Percentiles rank a stretch among this genome's conserved stretches.
Evolutionary conservation across 2,797 vertebrate genomes (phyloP).

Genomic region (Spheniscus humboldti): DNA sequence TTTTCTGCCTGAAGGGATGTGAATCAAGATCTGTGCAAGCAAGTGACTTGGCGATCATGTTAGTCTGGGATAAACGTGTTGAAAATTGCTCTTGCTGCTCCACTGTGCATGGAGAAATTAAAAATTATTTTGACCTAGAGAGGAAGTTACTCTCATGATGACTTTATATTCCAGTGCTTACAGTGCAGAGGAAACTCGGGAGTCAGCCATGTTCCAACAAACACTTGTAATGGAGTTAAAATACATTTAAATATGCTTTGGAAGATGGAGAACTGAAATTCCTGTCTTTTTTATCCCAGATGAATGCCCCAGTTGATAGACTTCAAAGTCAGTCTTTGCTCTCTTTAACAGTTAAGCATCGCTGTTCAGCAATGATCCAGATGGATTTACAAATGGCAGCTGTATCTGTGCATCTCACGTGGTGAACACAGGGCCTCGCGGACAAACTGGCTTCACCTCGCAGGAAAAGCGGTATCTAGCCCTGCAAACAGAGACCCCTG

Average conservation of each 20-base stretch:
- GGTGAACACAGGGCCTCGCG: rapidly evolving
- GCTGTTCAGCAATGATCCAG: neutral
- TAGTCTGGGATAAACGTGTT: neutral
- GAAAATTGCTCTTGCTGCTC: neutral
- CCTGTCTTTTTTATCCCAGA: neutral
- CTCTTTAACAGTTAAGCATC: neutral
- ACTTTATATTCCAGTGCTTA: neutral
- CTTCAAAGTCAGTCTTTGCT: neutral
- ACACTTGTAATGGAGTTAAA: neutral
- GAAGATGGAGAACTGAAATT: neutral
- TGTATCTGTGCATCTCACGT: neutral
- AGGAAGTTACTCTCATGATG: neutral
- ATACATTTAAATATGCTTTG: neutral
- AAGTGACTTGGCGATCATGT: neutral
- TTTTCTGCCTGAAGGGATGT: neutral
- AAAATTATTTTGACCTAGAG: neutral
- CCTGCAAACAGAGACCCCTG: neutral
- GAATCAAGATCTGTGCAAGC: neutral
- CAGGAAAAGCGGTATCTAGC: neutral
- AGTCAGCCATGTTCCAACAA: neutral
- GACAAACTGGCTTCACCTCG: neutral
- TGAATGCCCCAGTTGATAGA: neutral
- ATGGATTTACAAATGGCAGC: neutral
- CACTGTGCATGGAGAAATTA: neutral
- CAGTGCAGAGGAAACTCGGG: neutral